Evolutionary conservation across 1,140 invertebrate species (phyloP), one percentile per base, ranked within the genome.

Genomic region (Atta colombica): DNA sequence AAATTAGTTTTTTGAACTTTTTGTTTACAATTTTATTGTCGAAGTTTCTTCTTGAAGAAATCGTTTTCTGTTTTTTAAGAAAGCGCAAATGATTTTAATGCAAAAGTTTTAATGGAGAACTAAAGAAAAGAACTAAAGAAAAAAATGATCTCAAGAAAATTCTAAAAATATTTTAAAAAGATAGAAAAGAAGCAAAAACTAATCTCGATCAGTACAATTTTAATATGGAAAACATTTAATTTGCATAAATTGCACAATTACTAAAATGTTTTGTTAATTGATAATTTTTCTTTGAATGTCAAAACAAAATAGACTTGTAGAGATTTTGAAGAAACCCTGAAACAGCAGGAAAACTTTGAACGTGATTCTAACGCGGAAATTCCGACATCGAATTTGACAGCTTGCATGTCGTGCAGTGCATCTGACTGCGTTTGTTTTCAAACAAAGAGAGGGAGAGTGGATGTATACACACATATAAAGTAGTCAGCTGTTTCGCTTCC

Each of bases 401-500:
- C 58, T 88, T 71, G 88, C 88, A 63, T 71, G 31, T 77, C 72
- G 75, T 45, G 31, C 58, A 21, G 31, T 63, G 16, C 72, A 72
- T 72, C 66, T 89, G 85, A 6, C 31, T 25, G 65, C 87, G 49
- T 87, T 94, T 94, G 93, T 94, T 95, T 95, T 94, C 91, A 95
- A 95, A 95, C 94, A 94, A 93, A 94, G 94, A 92, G 88, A 87
- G 88, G 69, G 86, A 89, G 71, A 89, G 77, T 68, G 61, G 60
- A 85, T 88, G 88, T 87, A 91, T 88, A 87, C 89, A 91, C 90
- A 90, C 89, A 92, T 85, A 89, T 88, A 92, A 91, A 91, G 87
- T 88, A 91, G 92, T 94, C 93, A 94, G 92, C 90, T 94, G 94
- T 94, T 94, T 85, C 91, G 85, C 88, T 91, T 91, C 80, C 90